phyloP scores from a whole-genome alignment of 2,113 vertebrate genomes.

The Candoia aspera region DNA sequence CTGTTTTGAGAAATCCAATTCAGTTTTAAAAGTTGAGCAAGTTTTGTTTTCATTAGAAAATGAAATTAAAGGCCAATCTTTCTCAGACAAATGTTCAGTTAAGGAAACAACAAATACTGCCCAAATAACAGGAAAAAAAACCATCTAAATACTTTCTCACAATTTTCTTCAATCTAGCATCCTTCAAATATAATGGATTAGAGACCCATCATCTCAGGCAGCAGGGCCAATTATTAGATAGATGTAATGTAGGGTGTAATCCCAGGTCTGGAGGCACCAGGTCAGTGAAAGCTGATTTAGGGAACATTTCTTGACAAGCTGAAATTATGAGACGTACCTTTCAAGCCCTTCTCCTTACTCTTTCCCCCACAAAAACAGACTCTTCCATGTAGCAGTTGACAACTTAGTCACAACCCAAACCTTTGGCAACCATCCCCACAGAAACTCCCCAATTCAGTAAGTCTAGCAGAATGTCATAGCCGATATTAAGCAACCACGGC shows the following conservation, averaged over 20 bases:
- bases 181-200: neutral
- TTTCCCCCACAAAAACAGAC: constrained; percentile 20
- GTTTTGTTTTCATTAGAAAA: constrained; percentile 21
- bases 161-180: neutral
- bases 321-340: neutral
- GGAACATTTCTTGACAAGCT: neutral
- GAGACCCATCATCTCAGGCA: neutral
- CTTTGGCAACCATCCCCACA: constrained; percentile 38
- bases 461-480: neutral
- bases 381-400: constrained; percentile 19
- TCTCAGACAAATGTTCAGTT: neutral
- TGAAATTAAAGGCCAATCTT: neutral
- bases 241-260: neutral
- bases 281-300: neutral
- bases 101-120: neutral
- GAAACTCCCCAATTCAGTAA: constrained; percentile 16
- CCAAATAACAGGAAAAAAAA: neutral
- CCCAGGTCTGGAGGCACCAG: neutral
- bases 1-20: neutral
- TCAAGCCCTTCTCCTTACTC: constrained; percentile 10
- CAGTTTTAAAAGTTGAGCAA: constrained; percentile 7
- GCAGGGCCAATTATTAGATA: neutral
- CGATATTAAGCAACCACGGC: neutral
- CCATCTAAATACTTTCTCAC: neutral
- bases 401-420: constrained; percentile 27